A percentile compares a stretch with the other conserved stretches of the same genome.
Conservation (phyloP, 2,797 vertebrate genomes). For the Coluber constrictor region DNA sequence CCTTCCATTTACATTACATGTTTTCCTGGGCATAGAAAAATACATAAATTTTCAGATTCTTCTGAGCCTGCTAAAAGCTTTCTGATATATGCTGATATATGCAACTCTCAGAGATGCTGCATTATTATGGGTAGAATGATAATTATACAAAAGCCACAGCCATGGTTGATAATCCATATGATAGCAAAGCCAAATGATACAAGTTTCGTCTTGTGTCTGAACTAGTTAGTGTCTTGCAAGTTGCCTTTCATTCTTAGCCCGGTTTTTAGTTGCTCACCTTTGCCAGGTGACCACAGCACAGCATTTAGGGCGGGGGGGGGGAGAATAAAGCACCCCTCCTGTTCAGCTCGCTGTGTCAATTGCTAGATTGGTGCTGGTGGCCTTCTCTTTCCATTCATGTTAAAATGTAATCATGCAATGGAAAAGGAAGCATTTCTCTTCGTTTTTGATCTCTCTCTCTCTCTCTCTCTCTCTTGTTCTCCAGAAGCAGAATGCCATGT, state of each 20-base stretch:
- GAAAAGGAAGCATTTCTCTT: neutral
- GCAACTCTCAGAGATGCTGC: neutral
- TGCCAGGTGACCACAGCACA: neutral
- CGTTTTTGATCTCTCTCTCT: neutral
- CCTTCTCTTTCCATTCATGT: neutral
- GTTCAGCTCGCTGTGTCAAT: neutral
- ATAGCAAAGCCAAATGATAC: neutral
- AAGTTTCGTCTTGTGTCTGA: neutral
- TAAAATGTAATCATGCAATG: neutral
- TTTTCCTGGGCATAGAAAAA: neutral
- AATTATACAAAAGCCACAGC: neutral
- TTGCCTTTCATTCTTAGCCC: no score
- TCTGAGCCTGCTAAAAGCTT: neutral
- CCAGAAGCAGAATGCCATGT: neutral
- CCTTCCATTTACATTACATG: neutral
- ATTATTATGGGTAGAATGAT: neutral
- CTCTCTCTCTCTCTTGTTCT: neutral
- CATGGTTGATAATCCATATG: neutral
- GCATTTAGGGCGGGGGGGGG: neutral
- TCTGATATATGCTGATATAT: neutral
- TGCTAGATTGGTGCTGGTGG: neutral
- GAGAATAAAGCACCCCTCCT: neutral
- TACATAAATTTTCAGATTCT: neutral
- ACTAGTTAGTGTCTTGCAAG: neutral
- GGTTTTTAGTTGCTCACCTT: neutral